Conservation (phyloP, 2,888 invertebrate genomes). For the Eupeodes luniger region DNA sequence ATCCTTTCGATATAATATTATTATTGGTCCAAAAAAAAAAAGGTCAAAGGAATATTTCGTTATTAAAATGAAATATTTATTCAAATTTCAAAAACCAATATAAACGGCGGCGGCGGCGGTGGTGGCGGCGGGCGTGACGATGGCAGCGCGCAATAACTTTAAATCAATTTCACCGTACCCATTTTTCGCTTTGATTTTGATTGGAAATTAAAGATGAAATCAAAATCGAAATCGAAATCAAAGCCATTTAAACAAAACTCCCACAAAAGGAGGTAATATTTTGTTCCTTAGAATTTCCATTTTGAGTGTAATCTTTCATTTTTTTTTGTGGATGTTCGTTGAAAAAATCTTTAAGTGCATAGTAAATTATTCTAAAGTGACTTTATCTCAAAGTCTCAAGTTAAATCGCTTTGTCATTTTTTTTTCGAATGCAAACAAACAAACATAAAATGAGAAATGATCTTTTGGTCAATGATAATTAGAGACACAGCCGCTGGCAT, state of each 20-base stretch:
- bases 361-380: constrained; percentile 55
- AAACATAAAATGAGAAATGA: constrained; percentile 56
- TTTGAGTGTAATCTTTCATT: constrained; percentile 46
- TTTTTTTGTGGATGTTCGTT: neutral
- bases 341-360: constrained; percentile 38
- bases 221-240: neutral
- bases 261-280: neutral
- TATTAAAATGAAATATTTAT: constrained; percentile 66
- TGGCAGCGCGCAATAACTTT: neutral
- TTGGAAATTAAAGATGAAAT: constrained; percentile 28
- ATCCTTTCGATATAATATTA: neutral
- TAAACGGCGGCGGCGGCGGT: neutral
- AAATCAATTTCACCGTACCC: constrained; percentile 2
- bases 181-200: constrained; percentile 45
- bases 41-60: constrained; percentile 19
- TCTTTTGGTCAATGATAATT: constrained; percentile 63
- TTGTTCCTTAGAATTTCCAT: neutral
- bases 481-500: constrained; percentile 64
- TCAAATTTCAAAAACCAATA: constrained; percentile 60
- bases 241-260: neutral
- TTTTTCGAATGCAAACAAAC: neutral
- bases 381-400: constrained; percentile 56
- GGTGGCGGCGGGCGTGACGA: too few relatives aligned
- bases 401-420: constrained; percentile 50
- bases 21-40: neutral